Evolutionary conservation across 2,888 invertebrate species (phyloP), one percentile per base, ranked within the genome.

Genomic region (Escarpia spicata): DNA sequence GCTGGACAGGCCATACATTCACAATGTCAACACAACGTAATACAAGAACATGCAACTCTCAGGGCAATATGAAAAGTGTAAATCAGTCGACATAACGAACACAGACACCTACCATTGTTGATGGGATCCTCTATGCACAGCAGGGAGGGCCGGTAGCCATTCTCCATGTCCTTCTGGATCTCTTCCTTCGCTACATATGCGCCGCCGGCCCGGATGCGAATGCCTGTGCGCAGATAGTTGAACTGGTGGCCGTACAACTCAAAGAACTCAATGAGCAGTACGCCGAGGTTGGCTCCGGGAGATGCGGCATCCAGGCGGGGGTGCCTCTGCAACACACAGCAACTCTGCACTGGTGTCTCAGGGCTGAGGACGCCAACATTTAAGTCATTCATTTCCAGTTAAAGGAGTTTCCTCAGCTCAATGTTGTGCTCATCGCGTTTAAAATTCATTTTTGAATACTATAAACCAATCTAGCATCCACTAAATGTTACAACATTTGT

Each of bases 91-190:
- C 12, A 15, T 52, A 52, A 52, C 52, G 15, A 52, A 9, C 52
- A 52, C 52, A 52, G 75, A 75, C 1, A 75, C 92, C 91, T 94
- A 97, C 97, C 96, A 31, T 98, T 98, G 94, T 98, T 98, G 91
- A 99, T 97, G 43, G 99, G 99, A 97, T 99, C 99, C 97, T 99
- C 99, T 95, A 99, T 99, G 96, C 99, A 99, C 94, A 99, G 97
- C 96, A 99, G 97, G 94, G 99, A 99, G 4, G 98, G 96, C 92
- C 99, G 97, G 97, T 99, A 98, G 0, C 99, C 99, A 96, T 98
- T 98, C 95, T 98, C 98, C 98, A 99, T 98, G 95, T 98, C 98
- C 96, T 98, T 97, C 96, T 98, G 98, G 91, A 96, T 95, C 95
- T 99, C 98, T 95, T 99, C 98, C 97, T 99, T 99, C 94, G 98